Evolutionary conservation across 2,797 vertebrate genomes (phyloP), one percentile per base, ranked within the genome.

Genomic region (Podarcis siculus): DNA sequence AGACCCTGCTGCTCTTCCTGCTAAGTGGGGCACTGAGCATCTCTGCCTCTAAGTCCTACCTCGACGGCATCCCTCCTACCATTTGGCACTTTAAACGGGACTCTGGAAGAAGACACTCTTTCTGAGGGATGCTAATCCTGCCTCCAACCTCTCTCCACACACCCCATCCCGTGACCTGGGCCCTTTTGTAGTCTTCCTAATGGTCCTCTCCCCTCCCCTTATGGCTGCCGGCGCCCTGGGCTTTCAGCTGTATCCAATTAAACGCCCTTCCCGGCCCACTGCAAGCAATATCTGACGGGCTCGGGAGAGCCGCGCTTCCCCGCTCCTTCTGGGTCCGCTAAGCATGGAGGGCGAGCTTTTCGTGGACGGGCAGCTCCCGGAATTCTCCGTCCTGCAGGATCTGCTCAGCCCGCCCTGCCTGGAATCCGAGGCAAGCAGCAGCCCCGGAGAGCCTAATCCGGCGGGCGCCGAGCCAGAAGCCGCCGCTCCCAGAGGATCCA

Each of bases 341-440:
- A n/a, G 83, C 13, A 85, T 58, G 96, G 95, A 92, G 83, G 90
- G 87, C 1, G 39, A 86, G 58, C 75, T 95, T 7, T 92, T 92
- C 30, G 85, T 84, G 9, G 91, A 92, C 39, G 94, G 91, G 25
- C 87, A 91, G 4, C 90, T 71, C 27, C 91, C 92, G 0, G 94
- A 94, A 21, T 92, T 96, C 45, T 90, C 90, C 3, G 42, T 95
- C 83, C 86, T 94, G 32, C 91, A 83, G 80, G 92, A 95, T 25
- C 85, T 95, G 8, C 95, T 95, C 69, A 91, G 90, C 42, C 92
- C 94, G 1, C 88, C 90, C 66, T 93, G 92, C 90, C 90, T 95
- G 71, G 94, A 96, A 27, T 42, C 82, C 0, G 87, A 91, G 75
- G 85, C 92, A 83, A 42, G 35, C 61, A 27, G 32, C 45, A 76